These are phyloP conservation scores for Caretta caretta DNA, from an alignment of 2,113 vertebrate species.

Conservation along the genomic window DNA sequence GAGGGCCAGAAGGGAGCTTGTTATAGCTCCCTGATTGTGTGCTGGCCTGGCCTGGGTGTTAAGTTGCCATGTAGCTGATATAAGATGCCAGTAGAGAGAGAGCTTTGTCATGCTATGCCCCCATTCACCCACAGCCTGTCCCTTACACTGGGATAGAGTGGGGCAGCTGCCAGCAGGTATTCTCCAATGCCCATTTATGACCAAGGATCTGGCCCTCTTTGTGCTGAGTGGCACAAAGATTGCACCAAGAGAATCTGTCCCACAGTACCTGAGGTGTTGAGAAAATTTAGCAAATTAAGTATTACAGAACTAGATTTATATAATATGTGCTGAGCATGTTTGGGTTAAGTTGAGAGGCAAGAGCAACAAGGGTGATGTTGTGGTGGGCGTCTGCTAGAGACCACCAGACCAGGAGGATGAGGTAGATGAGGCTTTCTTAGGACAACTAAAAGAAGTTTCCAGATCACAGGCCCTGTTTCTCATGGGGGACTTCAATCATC, in stretches of 20 bases:
- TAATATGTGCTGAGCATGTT: not conserved
- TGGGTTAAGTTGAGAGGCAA: too few species aligned
- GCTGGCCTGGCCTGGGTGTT: not conserved
- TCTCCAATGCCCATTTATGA: not conserved
- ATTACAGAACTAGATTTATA: not conserved
- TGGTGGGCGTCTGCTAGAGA: too few species aligned
- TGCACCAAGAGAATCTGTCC: not conserved
- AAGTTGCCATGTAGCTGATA: not conserved
- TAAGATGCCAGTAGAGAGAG: not conserved
- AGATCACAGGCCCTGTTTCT: too few species aligned
- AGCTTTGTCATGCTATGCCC: not conserved
- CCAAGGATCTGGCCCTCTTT: not conserved
- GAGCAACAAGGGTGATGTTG: too few species aligned
- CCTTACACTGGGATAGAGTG: not conserved
- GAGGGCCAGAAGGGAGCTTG: not conserved
- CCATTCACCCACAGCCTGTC: not conserved
- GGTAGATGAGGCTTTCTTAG: too few species aligned
- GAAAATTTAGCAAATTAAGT: not conserved
- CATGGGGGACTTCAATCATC: too few species aligned
- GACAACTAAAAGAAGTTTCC: too few species aligned
- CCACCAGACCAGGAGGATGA: too few species aligned
- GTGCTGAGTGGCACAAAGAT: not conserved
- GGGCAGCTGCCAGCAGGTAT: not conserved
- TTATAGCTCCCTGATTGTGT: not conserved
- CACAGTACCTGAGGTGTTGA: not conserved